These are phyloP conservation scores for Gallinago jamesoni DNA, from an alignment of 2,113 vertebrate genomes.

Conservation along the genomic window DNA sequence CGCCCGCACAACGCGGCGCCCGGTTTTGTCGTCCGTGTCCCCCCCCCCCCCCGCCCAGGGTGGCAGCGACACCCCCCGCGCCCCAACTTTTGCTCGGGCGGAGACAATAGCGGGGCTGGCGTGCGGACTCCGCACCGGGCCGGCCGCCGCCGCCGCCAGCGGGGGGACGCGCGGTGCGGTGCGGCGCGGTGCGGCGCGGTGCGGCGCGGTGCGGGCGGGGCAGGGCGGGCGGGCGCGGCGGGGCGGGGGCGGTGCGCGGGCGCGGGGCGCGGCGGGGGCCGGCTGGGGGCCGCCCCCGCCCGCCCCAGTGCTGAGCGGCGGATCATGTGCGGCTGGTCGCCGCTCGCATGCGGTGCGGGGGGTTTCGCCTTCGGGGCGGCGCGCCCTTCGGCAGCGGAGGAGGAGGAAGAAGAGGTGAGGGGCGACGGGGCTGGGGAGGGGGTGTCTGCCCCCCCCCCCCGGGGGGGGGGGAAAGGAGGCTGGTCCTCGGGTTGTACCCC, in stretches of 20 bases:
- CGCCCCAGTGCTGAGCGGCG: slow-evolving; percentile 73
- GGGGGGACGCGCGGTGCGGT: slow-evolving; percentile 62
- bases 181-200: too few species aligned
- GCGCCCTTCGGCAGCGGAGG: slow-evolving; percentile 41
- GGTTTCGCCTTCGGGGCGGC: slow-evolving; percentile 80
- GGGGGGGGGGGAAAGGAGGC: background rate
- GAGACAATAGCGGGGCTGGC: slow-evolving; percentile 84
- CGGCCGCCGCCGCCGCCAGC: slow-evolving; percentile 69
- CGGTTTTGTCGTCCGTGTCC: background rate
- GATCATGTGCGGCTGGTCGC: slow-evolving; percentile 79
- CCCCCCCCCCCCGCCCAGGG: too few species aligned
- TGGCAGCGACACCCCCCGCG: background rate
- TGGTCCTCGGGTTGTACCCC: background rate
- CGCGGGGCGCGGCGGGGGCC: background rate
- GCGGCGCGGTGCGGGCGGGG: background rate
- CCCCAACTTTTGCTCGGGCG: slow-evolving; percentile 82
- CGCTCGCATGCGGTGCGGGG: slow-evolving; percentile 77
- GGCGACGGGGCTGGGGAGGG: background rate
- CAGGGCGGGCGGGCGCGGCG: background rate
- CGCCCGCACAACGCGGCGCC: background rate
- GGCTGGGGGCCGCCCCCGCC: background rate
- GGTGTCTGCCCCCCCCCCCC: too few species aligned
- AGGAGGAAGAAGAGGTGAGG: slow-evolving; percentile 70
- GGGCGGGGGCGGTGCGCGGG: background rate
- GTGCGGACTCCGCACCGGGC: slow-evolving; percentile 82